A percentile compares a stretch with the other conserved stretches of the same genome.
phyloP scores from a whole-genome alignment of 2,888 invertebrate genomes.

The Nymphalis polychloros region DNA sequence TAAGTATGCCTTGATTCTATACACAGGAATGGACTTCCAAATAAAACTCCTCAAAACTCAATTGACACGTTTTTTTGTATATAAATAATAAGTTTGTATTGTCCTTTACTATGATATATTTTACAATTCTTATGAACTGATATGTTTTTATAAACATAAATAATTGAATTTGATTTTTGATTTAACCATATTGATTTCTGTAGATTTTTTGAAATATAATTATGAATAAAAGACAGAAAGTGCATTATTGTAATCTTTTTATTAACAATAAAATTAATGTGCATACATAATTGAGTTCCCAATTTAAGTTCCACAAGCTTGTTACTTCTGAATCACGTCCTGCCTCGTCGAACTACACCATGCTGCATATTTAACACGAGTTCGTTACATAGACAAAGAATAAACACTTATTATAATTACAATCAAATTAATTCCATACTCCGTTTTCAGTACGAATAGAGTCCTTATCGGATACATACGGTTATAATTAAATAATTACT shows the following conservation, averaged over 20 bases:
- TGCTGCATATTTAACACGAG: slow-evolving; percentile 40
- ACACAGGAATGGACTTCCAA: no score
- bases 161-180: no score
- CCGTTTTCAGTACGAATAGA: slow-evolving; percentile 42
- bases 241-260: slow-evolving; percentile 76
- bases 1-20: no score
- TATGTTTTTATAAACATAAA: no score
- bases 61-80: no score
- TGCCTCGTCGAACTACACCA: slow-evolving; percentile 42
- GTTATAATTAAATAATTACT: slow-evolving; percentile 54
- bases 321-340: slow-evolving; percentile 55
- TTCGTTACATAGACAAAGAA: slow-evolving; percentile 52
- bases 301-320: slow-evolving; percentile 72
- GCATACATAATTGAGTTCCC: slow-evolving; percentile 77
- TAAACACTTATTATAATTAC: slow-evolving; percentile 45
- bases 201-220: neutral
- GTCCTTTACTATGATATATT: no score
- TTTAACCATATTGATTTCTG: no score
- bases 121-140: no score
- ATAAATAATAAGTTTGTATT: no score
- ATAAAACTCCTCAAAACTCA: no score
- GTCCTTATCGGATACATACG: slow-evolving; percentile 34
- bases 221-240: slow-evolving; percentile 45
- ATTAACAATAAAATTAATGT: slow-evolving; percentile 81
- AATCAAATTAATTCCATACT: slow-evolving; percentile 52